Percentiles rank a stretch among this genome's conserved stretches.
Conservation (phyloP, 1,140 invertebrate species). For the Euborellia annulipes region DNA sequence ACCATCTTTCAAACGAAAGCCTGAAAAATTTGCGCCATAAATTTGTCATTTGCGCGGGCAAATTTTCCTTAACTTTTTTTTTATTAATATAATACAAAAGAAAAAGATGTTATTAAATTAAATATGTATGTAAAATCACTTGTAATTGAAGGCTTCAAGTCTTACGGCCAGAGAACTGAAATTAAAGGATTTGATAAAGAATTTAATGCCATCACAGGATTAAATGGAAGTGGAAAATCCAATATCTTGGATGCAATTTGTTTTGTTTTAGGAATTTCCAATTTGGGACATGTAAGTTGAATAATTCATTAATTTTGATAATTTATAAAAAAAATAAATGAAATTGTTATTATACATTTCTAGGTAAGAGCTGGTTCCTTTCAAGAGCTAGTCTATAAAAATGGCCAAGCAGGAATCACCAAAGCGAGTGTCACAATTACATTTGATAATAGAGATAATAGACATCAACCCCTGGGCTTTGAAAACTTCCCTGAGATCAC, state of each 20-base stretch:
- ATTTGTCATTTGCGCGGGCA: too few relatives aligned
- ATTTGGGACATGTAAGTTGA: conserved; percentile 69
- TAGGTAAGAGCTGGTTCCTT: conserved; percentile 79
- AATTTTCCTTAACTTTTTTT: too few relatives aligned
- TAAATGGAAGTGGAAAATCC: conserved; percentile 98
- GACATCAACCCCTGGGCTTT: conserved; percentile 80
- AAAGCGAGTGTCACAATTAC: conserved; percentile 92
- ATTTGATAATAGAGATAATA: conserved; percentile 83
- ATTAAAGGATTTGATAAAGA: conserved; percentile 86
- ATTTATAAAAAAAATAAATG: background rate
- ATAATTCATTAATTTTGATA: background rate
- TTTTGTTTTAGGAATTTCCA: conserved; percentile 93
- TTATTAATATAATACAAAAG: too few relatives aligned
- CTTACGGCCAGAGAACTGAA: conserved; percentile 85
- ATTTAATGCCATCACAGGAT: conserved; percentile 97
- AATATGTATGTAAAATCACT: conserved; percentile 91
- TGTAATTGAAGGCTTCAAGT: conserved; percentile 95
- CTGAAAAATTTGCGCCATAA: too few relatives aligned
- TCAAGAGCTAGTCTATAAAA: conserved; percentile 94
- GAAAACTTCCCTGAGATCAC: conserved; percentile 85
- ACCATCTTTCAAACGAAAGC: too few relatives aligned
- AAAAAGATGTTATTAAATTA: too few relatives aligned
- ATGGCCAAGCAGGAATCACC: conserved; percentile 88
- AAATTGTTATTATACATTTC: conserved; percentile 15
- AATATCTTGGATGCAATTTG: conserved; percentile 98